phyloP scores from a whole-genome alignment of 2,888 invertebrate genomes.

The Troides aeacus region DNA sequence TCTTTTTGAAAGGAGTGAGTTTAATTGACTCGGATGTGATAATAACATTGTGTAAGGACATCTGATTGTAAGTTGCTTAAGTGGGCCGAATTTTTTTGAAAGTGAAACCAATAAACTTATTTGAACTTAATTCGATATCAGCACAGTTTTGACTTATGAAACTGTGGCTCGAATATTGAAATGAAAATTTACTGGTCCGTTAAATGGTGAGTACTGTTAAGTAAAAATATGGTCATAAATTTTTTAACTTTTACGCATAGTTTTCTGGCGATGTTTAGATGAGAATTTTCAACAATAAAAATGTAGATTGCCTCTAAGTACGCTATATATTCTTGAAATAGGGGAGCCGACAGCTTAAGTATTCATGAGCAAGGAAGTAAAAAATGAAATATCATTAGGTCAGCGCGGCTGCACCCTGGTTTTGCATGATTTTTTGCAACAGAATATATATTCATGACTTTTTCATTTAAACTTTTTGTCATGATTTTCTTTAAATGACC shows the following conservation, averaged over 20 bases:
- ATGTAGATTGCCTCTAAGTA: conserved; percentile 62
- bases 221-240: background rate
- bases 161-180: conserved; percentile 74
- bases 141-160: conserved; percentile 67
- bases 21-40: conserved; percentile 58
- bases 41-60: conserved; percentile 62
- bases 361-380: conserved; percentile 65
- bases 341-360: conserved; percentile 50
- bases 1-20: conserved; percentile 68
- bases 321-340: conserved; percentile 50
- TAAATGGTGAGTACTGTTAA: conserved; percentile 57
- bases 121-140: conserved; percentile 71
- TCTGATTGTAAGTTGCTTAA: conserved; percentile 55
- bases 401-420: conserved; percentile 41
- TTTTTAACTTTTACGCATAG: background rate
- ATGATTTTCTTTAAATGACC: background rate
- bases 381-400: conserved; percentile 65
- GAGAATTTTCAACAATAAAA: conserved; percentile 31
- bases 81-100: conserved; percentile 53
- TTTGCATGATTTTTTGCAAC: conserved; percentile 39
- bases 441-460: conserved; percentile 6
- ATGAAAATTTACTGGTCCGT: conserved; percentile 47
- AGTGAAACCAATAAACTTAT: conserved; percentile 52
- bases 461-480: background rate
- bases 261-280: conserved; percentile 37